Evolutionary conservation across 2,113 vertebrate species (phyloP), one percentile per base, ranked within the genome.

Genomic region (Cryptomyrus ogoouensis): DNA sequence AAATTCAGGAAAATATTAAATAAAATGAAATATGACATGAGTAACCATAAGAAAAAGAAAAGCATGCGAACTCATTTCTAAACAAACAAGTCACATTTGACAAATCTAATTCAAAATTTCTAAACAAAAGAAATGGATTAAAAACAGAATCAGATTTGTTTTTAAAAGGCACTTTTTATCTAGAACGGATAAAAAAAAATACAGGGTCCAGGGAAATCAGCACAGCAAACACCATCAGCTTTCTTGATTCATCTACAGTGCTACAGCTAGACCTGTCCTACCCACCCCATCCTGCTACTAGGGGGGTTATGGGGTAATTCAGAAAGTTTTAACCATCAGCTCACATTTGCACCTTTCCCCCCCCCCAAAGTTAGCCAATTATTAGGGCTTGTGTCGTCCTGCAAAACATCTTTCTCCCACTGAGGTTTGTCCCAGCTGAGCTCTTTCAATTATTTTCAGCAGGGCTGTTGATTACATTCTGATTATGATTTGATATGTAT

Each of bases 1-100:
- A 92, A 93, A 88, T 93, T 83, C 88, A 89, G 27, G 15, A 91
- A 88, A 91, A 89, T 94, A 92, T 93, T 88, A 94, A 95, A 94
- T 94, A 92, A 90, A 84, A 90, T 93, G 80, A 93, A 89, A 83
- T 56, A 24, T 83, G 88, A 89, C 90, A 87, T 88, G 66, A 94
- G 92, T 92, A 93, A 91, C 93, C 92, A 94, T 94, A 88, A 90
- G 83, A 31, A 89, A 52, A 77, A 80, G 31, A 80, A 80, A 80
- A 42, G 31, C 74, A 80, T 80, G 15, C 31, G 5, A 42, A 92
- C 89, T 93, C 90, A 92, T 77, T 90, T 84, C 91, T 92, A 93
- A 80, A 80, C 70, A 77, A 91, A 56, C 88, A 91, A 89, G 77
- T 49, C 46, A 47, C 42, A 84, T n/a, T 13, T 86, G 44, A 50